Percentiles rank a stretch among this genome's conserved stretches.
These are phyloP conservation scores for Festucalex cinctus DNA, from an alignment of 2,113 vertebrate species.

Conservation along the genomic window DNA sequence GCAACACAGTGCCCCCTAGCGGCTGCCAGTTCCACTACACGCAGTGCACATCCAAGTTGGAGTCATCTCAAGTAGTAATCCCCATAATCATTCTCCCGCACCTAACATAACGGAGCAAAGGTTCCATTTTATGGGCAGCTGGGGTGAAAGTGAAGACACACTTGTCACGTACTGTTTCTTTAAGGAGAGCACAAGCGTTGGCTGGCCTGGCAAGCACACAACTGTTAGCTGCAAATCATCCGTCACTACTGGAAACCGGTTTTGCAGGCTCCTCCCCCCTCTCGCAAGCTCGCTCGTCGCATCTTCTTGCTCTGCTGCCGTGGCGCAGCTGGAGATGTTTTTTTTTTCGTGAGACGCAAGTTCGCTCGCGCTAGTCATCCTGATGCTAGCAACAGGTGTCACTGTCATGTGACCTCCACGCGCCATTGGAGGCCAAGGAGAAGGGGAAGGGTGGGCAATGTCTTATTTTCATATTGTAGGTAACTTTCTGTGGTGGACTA, in stretches of 20 bases:
- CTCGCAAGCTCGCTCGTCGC: neutral
- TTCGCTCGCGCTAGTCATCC: constrained; percentile 29
- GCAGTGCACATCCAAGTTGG: neutral
- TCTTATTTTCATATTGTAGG: too few species aligned
- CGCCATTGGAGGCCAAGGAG: too few species aligned
- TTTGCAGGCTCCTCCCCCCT: constrained; percentile 39
- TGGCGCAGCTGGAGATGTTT: constrained; percentile 37
- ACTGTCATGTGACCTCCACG: constrained; percentile 60
- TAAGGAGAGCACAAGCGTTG: neutral
- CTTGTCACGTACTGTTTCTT: neutral
- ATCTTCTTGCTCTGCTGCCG: neutral
- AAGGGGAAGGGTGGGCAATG: too few species aligned
- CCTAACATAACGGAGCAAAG: neutral
- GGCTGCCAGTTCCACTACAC: neutral
- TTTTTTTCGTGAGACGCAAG: constrained; percentile 8
- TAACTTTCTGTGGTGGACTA: too few species aligned
- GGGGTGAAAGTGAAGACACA: neutral
- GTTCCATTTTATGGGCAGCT: neutral
- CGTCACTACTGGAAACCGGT: constrained; percentile 70
- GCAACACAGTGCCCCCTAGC: neutral
- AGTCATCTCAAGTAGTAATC: too few species aligned
- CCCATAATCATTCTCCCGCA: too few species aligned
- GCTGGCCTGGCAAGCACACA: constrained; percentile 54
- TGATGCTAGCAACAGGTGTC: constrained; percentile 72
- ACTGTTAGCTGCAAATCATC: constrained; percentile 71